Base-by-base conservation (phyloP, 2,888 invertebrate genomes). In the Diarsia brunnea region DNA sequence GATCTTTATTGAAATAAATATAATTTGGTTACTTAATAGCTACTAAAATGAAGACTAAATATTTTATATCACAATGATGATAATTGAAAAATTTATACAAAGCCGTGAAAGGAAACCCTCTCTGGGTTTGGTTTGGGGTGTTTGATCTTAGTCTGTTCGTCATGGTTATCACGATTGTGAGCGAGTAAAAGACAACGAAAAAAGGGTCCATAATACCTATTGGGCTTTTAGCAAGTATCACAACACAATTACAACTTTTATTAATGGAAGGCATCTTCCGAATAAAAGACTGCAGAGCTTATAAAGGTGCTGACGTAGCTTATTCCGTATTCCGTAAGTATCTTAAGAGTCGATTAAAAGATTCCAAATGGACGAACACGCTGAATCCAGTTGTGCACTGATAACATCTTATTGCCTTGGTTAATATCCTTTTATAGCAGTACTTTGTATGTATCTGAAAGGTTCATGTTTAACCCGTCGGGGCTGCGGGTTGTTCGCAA, bases 271-370 rank as follows among this genome's bases (percentile, higher is more conserved):
- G 31, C 11, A 11, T 31, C 60, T 27, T 16, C 3, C 24, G 4
- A 55, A 47, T 78, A 67, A 55, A 55, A 55, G 2, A 78, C 12
- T 66, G 12, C 5, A 12, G 43, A 27, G n/a, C 27, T 19, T 78
- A 14, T 49, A 78, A 49, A 8, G n/a, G 12, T 31, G 27, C 49
- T 12, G 70, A 49, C 70, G 16, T 8, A 49, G 55, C 38, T n/a
- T 31, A 69, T 49, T 58, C 27, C 3, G 16, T 12, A 58, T 69
- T 8, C 27, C 16, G 47, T 58, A 69, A 58, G 19, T 49, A 27
- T 43, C n/a, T 58, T 78, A 43, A 58, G 38, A 69, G 14, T 75
- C 79, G 79, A 79, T 75, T 75, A 75, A 38, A n/a, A 47, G 80
- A 79, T 43, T 79, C 61, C n/a, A n/a, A 45, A 63, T 51, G 45